phyloP scores from a whole-genome alignment of 2,888 invertebrate genomes.

The Villa cingulata region DNA sequence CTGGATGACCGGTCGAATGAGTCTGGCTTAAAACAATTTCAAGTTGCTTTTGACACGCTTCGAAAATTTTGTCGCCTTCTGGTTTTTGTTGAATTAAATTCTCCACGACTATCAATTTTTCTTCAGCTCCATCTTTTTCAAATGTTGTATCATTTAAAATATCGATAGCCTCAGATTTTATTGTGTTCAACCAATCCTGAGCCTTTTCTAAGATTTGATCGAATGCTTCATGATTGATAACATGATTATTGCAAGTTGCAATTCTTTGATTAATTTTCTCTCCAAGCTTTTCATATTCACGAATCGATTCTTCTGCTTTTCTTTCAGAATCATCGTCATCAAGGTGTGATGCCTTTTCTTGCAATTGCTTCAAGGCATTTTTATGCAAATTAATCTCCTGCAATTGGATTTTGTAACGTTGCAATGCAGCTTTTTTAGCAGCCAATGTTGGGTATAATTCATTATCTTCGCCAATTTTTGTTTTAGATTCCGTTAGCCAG shows the following conservation, averaged over 20 bases:
- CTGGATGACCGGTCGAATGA: conserved; percentile 59
- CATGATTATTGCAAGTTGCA: conserved; percentile 52
- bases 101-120: conserved; percentile 58
- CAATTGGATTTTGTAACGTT: conserved; percentile 61
- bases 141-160: conserved; percentile 65
- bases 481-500: conserved; percentile 71
- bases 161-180: conserved; percentile 63
- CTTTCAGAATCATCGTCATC: conserved; percentile 67
- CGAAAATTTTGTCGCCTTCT: conserved; percentile 58
- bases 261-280: conserved; percentile 55
- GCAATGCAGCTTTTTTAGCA: conserved; percentile 78
- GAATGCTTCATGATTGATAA: conserved; percentile 69
- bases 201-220: conserved; percentile 69
- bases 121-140: conserved; percentile 65
- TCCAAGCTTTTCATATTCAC: conserved; percentile 54
- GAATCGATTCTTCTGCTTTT: conserved; percentile 57
- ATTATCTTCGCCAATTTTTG: conserved; percentile 55
- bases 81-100: conserved; percentile 58
- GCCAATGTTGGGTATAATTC: conserved; percentile 66
- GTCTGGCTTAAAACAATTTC: conserved; percentile 63
- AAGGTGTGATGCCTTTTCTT: conserved; percentile 65
- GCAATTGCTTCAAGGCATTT: conserved; percentile 68
- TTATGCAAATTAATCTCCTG: conserved; percentile 81
- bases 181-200: conserved; percentile 66
- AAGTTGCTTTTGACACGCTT: conserved; percentile 54